Conservation (phyloP, 2,113 vertebrate species). For the Coryphaenoides rupestris region DNA sequence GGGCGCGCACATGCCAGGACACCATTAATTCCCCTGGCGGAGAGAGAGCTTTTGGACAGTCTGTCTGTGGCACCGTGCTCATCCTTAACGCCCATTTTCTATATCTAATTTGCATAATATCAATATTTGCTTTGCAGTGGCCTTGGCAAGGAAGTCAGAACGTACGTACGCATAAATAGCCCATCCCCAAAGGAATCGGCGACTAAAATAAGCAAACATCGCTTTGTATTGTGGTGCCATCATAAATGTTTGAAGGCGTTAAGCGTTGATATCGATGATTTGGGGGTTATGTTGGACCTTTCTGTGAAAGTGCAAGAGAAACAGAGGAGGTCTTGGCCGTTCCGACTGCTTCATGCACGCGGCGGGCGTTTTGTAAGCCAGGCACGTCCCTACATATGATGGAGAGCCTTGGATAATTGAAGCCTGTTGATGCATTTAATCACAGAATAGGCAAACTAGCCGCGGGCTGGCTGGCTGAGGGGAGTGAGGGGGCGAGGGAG, state of each 20-base stretch:
- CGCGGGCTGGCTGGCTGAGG: conserved; percentile 38
- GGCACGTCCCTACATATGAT: neutral
- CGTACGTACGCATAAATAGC: too few relatives aligned
- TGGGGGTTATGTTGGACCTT: too few relatives aligned
- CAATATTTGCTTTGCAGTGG: conserved; percentile 51
- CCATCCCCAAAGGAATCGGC: too few relatives aligned
- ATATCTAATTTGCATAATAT: conserved; percentile 62
- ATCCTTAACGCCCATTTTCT: conserved; percentile 40
- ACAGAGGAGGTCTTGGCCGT: too few relatives aligned
- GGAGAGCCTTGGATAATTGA: conserved; percentile 5
- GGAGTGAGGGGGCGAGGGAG: neutral
- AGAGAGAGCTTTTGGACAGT: conserved; percentile 47
- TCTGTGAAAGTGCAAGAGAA: too few relatives aligned
- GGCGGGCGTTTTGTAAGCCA: too few relatives aligned
- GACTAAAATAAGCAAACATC: too few relatives aligned
- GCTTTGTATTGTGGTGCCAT: too few relatives aligned
- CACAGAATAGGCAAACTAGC: conserved; percentile 49
- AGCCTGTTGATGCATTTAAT: conserved; percentile 52
- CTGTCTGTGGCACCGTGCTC: conserved; percentile 34
- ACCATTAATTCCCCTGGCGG: conserved; percentile 56
- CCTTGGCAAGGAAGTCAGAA: conserved; percentile 12
- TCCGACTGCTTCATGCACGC: too few relatives aligned
- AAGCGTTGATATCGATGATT: too few relatives aligned
- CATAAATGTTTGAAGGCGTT: too few relatives aligned
- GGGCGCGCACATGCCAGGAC: conserved; percentile 46